Evolutionary conservation across 2,113 vertebrate genomes (phyloP).

Genomic region (Catharus bicknelli): DNA sequence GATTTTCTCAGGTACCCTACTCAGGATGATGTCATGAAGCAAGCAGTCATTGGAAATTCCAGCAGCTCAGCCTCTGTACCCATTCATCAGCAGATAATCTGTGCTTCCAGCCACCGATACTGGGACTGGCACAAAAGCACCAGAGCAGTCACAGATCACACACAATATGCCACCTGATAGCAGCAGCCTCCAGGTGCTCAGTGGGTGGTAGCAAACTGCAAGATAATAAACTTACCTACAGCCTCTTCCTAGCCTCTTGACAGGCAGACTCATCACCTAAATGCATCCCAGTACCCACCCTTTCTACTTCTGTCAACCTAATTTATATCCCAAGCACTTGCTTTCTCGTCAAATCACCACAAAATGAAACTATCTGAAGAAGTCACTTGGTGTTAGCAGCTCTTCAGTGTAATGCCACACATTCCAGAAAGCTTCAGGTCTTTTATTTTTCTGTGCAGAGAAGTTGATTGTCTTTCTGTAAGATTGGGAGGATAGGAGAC

Average conservation of each 20-base stretch:
- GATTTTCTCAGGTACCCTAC: neutral
- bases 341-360: neutral
- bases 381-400: neutral
- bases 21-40: neutral
- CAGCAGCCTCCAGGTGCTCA: neutral
- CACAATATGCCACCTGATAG: neutral
- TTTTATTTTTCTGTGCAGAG: neutral
- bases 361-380: neutral
- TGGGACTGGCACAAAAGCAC: neutral
- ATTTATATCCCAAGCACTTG: neutral
- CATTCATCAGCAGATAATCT: neutral
- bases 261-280: neutral
- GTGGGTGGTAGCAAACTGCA: accelerated
- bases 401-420: neutral
- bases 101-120: accelerated
- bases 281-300: neutral
- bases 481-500: neutral
- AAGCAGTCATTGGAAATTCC: accelerated
- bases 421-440: neutral
- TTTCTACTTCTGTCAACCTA: neutral
- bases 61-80: neutral
- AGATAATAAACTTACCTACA: neutral
- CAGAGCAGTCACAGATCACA: neutral
- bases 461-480: neutral
- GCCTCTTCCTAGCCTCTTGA: neutral